Base-by-base conservation (phyloP, 2,113 vertebrate genomes). In the Plecotus auritus region DNA sequence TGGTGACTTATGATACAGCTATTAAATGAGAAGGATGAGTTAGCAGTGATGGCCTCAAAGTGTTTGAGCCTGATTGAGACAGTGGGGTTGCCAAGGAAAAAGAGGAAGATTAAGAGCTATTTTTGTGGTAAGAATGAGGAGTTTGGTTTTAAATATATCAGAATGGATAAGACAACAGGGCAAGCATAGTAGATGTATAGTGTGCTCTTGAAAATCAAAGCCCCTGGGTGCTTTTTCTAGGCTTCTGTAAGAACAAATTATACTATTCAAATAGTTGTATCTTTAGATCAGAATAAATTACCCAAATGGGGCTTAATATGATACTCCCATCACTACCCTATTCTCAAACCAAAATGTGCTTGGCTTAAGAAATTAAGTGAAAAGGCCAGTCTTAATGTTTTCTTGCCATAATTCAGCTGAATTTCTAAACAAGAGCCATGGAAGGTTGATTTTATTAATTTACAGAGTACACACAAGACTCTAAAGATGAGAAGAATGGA, bases 281-380 rank as follows among this genome's bases (percentile, higher is more conserved):
- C 64, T 12, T 88, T 80, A 61, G 23, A 54, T 77, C 47, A 85
- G 61, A 72, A 67, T 91, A 80, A 94, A 72, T 77, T 69, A 59
- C 37, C 51, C 51, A 69, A 93, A 66, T 45, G 66, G 76, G 59
- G 49, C 35, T 89, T 64, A 85, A 67, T 90, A 49, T 88, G 77
- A 76, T 82, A 74, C 17, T 90, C 85, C 42, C 35, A 16, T 66
- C 70, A 45, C 40, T 76, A 54, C 22, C 35, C n/a, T 81, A 9
- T 83, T 88, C 77, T 81, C 67, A 90, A 78, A 49, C 30, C 45
- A 93, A 93, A 87, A 77, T 81, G 40, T 61, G 54, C 32, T 88
- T 72, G 40, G 20, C 47, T 76, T 87, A 74, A 95, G 67, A 91
- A 96, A 91, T 45, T 40, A 70, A 85, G 49, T 66, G 6, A 77